Percentiles rank a stretch among this genome's conserved stretches.
Evolutionary conservation across 1,140 invertebrate genomes (phyloP).

Genomic region (Stenopsyche tienmushanensis): DNA sequence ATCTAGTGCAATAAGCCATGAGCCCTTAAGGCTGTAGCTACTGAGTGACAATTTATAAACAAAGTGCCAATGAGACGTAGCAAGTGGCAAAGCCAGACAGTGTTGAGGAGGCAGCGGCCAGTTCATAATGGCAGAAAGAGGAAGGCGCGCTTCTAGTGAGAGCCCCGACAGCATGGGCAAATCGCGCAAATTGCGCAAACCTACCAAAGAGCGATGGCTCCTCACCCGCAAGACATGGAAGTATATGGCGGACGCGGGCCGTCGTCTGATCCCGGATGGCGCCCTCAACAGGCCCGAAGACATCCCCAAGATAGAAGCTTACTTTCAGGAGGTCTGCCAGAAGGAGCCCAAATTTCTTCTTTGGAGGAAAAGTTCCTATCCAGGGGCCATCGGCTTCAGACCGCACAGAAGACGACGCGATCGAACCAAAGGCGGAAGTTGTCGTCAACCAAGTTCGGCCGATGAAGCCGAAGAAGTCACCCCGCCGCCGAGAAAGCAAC

Average conservation of each 20-base stretch:
- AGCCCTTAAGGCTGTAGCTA: not conserved
- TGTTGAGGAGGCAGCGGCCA: constrained; percentile 1
- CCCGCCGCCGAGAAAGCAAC: constrained; percentile 44
- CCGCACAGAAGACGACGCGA: constrained; percentile 58
- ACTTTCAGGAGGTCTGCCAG: constrained; percentile 80
- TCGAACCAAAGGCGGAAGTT: constrained; percentile 63
- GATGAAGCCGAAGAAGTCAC: constrained; percentile 60
- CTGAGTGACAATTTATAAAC: not conserved
- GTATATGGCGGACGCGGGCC: constrained; percentile 87
- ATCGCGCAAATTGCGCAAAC: constrained; percentile 57
- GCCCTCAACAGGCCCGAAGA: constrained; percentile 69
- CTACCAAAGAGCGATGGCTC: constrained; percentile 77
- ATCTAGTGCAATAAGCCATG: too few species aligned
- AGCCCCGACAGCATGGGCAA: constrained; percentile 51
- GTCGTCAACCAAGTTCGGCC: constrained; percentile 62
- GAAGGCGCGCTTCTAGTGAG: constrained; percentile 18
- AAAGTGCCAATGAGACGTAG: constrained; percentile 48
- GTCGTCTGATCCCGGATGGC: constrained; percentile 77
- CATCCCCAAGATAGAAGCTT: constrained; percentile 75
- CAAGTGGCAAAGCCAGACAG: constrained; percentile 41
- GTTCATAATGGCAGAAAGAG: constrained; percentile 24
- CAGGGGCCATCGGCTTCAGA: constrained; percentile 62
- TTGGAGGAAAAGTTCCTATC: constrained; percentile 79
- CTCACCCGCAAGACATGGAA: constrained; percentile 85
- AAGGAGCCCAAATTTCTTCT: constrained; percentile 75